Base-by-base conservation (phyloP, 2,113 vertebrate genomes). In the Sylvilagus bachmani region DNA sequence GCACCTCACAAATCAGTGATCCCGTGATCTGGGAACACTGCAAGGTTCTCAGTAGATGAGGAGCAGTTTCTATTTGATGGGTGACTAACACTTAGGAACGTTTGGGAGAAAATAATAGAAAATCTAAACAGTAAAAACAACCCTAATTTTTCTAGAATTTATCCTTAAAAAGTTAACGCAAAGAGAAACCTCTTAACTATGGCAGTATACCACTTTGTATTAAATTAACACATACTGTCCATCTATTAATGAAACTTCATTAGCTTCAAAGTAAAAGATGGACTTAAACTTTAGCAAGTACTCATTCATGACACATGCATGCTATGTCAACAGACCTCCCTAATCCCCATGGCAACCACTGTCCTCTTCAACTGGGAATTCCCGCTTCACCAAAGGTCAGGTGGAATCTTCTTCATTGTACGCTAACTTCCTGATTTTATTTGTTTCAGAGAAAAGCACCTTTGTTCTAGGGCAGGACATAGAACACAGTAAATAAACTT, bases 1-100 rank as follows among this genome's bases (percentile, higher is more conserved):
- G 91, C 88, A 38, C 92, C 93, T 97, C 94, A 88, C 90, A 96
- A 74, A 93, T 0, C 84, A 93, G 90, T 36, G 44, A 91, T 94
- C 88, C 78, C 70, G 73, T 77, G 33, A 14, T 69, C 94, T 89
- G 24, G 33, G 91, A 36, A 71, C 31, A 93, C 29, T 14, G 82
- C 74, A 83, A 97, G 96, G 95, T 2, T 86, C 89, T 2, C 5
- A 9, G 81, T 44, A 90, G 38, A n/a, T 12, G 83, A 82, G 83
- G 31, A 62, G 58, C 38, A n/a, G 51, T 67, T 86, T 38, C 55
- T 78, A 53, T 62, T 94, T 53, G 84, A 61, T 16, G 17, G 16
- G 27, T 36, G 51, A 71, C 6, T 16, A 22, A 89, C 13, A 69
- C 58, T 55, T 67, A 33, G 21, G 66, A 83, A 90, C 31, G 61